Percentiles rank a stretch among this genome's conserved stretches.
Conservation (phyloP, 2,888 invertebrate genomes). For the Gandaritis pyraliata region DNA sequence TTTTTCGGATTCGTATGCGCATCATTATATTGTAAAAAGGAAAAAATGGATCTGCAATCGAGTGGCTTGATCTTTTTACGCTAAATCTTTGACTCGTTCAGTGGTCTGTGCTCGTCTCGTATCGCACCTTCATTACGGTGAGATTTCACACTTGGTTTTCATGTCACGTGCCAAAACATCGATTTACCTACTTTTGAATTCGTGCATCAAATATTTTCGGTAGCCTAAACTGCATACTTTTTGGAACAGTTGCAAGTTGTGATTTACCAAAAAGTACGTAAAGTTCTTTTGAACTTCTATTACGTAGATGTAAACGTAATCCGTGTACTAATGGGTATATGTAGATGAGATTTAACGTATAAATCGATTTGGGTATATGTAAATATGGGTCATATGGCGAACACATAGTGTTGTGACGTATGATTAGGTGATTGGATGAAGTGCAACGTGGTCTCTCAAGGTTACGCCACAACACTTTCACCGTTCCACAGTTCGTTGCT, state of each 20-base stretch:
- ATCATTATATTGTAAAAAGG: not conserved
- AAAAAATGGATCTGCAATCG: slow-evolving; percentile 41
- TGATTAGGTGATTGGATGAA: slow-evolving; percentile 74
- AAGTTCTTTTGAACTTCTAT: not conserved
- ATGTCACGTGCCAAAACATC: slow-evolving; percentile 46
- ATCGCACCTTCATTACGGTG: slow-evolving; percentile 49
- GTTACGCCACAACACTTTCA: slow-evolving; percentile 83
- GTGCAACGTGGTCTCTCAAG: slow-evolving; percentile 76
- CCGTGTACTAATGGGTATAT: not conserved
- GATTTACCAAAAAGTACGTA: no score
- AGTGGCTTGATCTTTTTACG: slow-evolving; percentile 49
- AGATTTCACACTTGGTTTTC: slow-evolving; percentile 48
- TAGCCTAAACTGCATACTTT: not conserved
- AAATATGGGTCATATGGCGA: slow-evolving; percentile 36
- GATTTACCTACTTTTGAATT: slow-evolving; percentile 19
- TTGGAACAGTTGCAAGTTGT: not conserved
- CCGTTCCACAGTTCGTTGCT: slow-evolving; percentile 78
- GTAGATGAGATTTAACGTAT: not conserved
- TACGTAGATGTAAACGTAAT: not conserved
- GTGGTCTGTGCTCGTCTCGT: slow-evolving; percentile 26
- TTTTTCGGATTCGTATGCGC: not conserved
- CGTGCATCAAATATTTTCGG: slow-evolving; percentile 2
- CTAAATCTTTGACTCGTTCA: slow-evolving; percentile 48
- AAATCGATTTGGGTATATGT: slow-evolving; percentile 32
- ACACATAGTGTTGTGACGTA: slow-evolving; percentile 67